phyloP scores from a whole-genome alignment of 1,140 invertebrate species.

The Cyclargus thomasi region DNA sequence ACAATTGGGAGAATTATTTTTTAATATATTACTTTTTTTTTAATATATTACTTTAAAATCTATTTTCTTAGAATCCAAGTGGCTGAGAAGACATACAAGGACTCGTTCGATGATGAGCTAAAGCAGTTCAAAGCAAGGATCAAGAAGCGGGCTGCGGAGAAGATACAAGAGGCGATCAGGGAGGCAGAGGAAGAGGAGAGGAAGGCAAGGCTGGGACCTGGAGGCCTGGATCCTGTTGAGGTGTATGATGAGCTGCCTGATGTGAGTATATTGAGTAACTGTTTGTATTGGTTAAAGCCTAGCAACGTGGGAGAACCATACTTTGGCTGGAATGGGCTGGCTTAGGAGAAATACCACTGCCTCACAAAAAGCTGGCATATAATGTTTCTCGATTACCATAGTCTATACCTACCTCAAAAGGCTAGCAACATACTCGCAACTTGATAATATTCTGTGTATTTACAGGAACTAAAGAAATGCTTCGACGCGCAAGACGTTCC shows the following conservation, averaged over 20 bases:
- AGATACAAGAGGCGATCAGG: slow-evolving; percentile 88
- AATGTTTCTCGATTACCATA: too few relatives aligned
- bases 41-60: slow-evolving; percentile 10
- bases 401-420: too few relatives aligned
- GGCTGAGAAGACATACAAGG: slow-evolving; percentile 93
- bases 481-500: slow-evolving; percentile 92
- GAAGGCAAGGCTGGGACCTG: slow-evolving; percentile 92
- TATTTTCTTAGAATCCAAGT: slow-evolving; percentile 87
- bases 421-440: not conserved
- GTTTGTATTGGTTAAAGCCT: too few relatives aligned
- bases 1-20: too few relatives aligned
- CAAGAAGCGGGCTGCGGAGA: slow-evolving; percentile 89
- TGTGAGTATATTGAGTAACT: slow-evolving; percentile 71
- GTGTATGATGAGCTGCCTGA: slow-evolving; percentile 96
- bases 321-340: too few relatives aligned
- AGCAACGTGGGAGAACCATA: too few relatives aligned
- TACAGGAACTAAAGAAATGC: slow-evolving; percentile 83
- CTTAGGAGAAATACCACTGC: too few relatives aligned
- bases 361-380: too few relatives aligned
- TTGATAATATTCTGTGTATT: not conserved
- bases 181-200: slow-evolving; percentile 93
- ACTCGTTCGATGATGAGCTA: slow-evolving; percentile 96
- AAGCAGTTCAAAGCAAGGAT: slow-evolving; percentile 93
- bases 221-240: slow-evolving; percentile 97
- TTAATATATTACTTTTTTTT: too few relatives aligned